A percentile compares a stretch with the other conserved stretches of the same genome.
Evolutionary conservation across 1,140 invertebrate genomes (phyloP).

Genomic region (Triops longicaudatus): DNA sequence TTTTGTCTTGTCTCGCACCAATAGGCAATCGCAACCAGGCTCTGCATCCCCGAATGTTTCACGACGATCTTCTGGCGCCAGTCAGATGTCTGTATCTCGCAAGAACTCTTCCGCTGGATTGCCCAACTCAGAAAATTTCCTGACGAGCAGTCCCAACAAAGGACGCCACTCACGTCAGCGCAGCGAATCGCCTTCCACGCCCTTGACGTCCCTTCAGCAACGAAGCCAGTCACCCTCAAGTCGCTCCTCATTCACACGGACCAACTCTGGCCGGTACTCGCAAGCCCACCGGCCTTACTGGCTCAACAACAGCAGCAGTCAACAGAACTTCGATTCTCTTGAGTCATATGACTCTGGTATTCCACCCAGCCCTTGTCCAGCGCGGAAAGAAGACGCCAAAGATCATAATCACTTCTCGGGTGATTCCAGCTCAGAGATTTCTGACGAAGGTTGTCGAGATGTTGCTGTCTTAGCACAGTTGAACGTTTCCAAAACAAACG

Average conservation of each 20-base stretch:
- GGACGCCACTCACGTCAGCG: not conserved
- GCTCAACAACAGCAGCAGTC: slow-evolving; percentile 26
- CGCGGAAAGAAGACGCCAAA: slow-evolving; percentile 17
- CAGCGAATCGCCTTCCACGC: slow-evolving; percentile 22
- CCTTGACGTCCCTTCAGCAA: not conserved
- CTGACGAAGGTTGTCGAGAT: slow-evolving; percentile 24
- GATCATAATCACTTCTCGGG: not conserved
- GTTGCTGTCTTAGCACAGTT: not conserved
- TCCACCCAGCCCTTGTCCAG: slow-evolving; percentile 31
- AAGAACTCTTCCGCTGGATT: slow-evolving; percentile 24
- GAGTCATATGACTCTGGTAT: slow-evolving; percentile 28
- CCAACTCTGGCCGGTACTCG: slow-evolving; percentile 29
- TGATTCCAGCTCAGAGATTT: slow-evolving; percentile 25
- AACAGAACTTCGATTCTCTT: slow-evolving; percentile 29
- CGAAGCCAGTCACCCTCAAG: slow-evolving; percentile 18
- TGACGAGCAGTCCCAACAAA: not conserved
- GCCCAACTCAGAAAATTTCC: not conserved
- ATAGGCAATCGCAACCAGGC: slow-evolving; percentile 1
- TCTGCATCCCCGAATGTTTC: slow-evolving; percentile 21
- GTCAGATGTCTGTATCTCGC: slow-evolving; percentile 11
- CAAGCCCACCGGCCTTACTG: slow-evolving; percentile 28
- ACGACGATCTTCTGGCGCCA: slow-evolving; percentile 26
- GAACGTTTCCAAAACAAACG: slow-evolving; percentile 26
- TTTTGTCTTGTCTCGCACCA: not conserved
- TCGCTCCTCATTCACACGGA: slow-evolving; percentile 26